phyloP scores from a whole-genome alignment of 2,888 invertebrate species.

The Tyria jacobaeae region DNA sequence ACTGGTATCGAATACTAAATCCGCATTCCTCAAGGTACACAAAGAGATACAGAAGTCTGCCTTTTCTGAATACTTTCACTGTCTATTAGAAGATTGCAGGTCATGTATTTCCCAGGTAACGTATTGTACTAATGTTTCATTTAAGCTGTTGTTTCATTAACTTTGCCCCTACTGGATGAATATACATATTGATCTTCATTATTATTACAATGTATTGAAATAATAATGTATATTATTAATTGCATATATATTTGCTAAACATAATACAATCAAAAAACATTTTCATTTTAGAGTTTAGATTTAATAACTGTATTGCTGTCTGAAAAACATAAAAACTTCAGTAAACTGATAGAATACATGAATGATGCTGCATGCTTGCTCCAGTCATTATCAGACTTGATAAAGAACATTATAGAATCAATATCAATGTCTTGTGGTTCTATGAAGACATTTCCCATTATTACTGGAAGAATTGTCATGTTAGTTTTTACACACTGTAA shows the following conservation, averaged over 20 bases:
- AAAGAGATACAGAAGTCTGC: constrained; percentile 46
- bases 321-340: constrained; percentile 46
- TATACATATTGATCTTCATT: too few species aligned
- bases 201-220: too few species aligned
- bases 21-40: constrained; percentile 42
- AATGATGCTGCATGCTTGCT: constrained; percentile 63
- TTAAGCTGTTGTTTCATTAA: neutral
- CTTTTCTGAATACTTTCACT: constrained; percentile 55
- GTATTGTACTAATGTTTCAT: neutral
- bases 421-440: constrained; percentile 58
- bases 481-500: constrained; percentile 81
- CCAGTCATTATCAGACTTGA: constrained; percentile 63
- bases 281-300: constrained; percentile 65
- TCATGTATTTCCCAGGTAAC: constrained; percentile 67
- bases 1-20: constrained; percentile 62
- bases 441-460: constrained; percentile 65
- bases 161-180: too few species aligned
- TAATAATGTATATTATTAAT: too few species aligned
- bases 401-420: constrained; percentile 63
- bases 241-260: too few species aligned
- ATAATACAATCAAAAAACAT: neutral
- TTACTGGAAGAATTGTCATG: constrained; percentile 70
- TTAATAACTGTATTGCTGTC: constrained; percentile 54
- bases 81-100: constrained; percentile 63
- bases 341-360: constrained; percentile 57